These are phyloP conservation scores for Lomographa bimaculata DNA, from an alignment of 2,888 invertebrate genomes.

Conservation along the genomic window DNA sequence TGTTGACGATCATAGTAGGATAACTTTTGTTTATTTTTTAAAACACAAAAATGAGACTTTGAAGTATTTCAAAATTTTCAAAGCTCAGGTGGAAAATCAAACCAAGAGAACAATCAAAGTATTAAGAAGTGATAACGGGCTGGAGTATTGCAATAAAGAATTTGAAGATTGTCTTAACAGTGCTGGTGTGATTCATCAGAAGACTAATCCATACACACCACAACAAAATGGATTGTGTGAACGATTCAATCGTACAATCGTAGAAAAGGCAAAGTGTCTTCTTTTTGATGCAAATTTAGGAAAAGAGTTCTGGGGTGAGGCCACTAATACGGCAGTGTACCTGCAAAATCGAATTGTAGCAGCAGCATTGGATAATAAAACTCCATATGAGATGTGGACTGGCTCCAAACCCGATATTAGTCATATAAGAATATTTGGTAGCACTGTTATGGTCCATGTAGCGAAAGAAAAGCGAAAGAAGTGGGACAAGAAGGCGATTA, in stretches of 20 bases:
- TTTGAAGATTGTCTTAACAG: slow-evolving; percentile 11
- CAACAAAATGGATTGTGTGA: slow-evolving; percentile 26
- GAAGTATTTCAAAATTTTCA: slow-evolving; percentile 25
- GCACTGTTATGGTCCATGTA: no score
- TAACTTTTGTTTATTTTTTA: slow-evolving; percentile 24
- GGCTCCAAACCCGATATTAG: no score
- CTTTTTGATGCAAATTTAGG: no score
- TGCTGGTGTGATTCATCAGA: slow-evolving; percentile 21
- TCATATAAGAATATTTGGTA: no score
- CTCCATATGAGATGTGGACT: no score
- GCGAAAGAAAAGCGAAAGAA: no score
- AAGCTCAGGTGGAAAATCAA: slow-evolving; percentile 29
- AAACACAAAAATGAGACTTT: slow-evolving; percentile 21
- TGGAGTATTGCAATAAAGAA: slow-evolving; percentile 11
- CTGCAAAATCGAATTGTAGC: no score
- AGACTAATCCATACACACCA: slow-evolving; percentile 17
- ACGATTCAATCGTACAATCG: slow-evolving; percentile 11
- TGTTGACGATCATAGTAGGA: slow-evolving; percentile 31
- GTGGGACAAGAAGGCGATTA: no score
- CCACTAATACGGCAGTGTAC: no score
- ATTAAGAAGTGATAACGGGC: slow-evolving; percentile 24
- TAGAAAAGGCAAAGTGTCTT: no score
- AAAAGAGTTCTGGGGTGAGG: no score
- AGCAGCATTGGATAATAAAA: no score
- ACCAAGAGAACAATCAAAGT: slow-evolving; percentile 20